Evolutionary conservation across 2,888 invertebrate genomes (phyloP), one percentile per base, ranked within the genome.

Genomic region (Eledone cirrhosa): DNA sequence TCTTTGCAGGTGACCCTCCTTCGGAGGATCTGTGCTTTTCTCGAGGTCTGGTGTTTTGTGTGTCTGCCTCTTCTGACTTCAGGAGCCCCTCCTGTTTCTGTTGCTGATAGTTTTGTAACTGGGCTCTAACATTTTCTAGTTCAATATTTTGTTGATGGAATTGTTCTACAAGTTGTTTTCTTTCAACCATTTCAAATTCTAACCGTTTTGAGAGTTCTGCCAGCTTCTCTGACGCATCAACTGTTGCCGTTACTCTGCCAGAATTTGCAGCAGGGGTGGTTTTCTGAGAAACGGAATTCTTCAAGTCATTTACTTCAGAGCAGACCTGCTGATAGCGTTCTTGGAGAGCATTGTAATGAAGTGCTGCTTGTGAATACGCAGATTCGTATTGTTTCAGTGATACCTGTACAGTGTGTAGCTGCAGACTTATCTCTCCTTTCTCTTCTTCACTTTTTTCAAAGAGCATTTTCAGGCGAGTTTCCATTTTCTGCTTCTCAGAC

Each of bases 401-500:
- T 63, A 81, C 85, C 24, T 86, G 85, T 79, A 87, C 84, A 81
- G 84, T 93, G 79, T 92, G 84, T 27, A 87, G 77, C 59, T 87
- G 84, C 19, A 87, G 91, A 83, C 93, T 92, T 88, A 93, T 93
- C 82, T 90, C 90, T 24, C 84, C 83, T 53, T 85, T 81, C 80
- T 87, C 86, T 22, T 80, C 74, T 81, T 87, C 86, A 81, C 88
- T 87, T 81, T 88, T 88, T 82, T 87, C 89, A 48, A 84, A 82
- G 14, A 86, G n/a, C 22, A 92, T 92, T 69, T 93, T 86, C 78
- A 94, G 90, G 85, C 90, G 92, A 11, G 74, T 81, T 80, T 87
- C 85, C 29, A 86, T 79, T 75, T 85, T 84, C 89, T 92, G 91
- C 86, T 93, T 94, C 89, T 95, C 94, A 78, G 93, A 92, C 87